Base-by-base conservation (phyloP, 2,797 vertebrate species). In the Xerus rutilus region DNA sequence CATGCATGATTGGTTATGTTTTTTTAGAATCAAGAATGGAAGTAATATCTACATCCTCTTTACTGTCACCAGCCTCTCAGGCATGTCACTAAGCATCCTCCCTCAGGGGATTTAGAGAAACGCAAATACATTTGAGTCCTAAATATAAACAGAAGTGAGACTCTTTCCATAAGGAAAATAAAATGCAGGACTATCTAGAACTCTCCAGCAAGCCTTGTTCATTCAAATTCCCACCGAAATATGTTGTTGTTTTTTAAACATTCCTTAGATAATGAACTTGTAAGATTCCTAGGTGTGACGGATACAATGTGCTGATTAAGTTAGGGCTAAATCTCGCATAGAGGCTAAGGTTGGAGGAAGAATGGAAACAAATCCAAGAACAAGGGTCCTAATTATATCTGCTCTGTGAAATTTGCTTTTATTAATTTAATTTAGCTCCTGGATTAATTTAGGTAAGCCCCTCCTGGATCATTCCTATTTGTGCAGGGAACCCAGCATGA, bases 391-490 rank as follows among this genome's bases (percentile, higher is more conserved):
- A 76, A 59, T 70, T 67, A 11, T 43, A 35, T 28, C 76, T 0
- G 7, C 32, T 12, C n/a, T 14, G 1, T 18, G 67, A 93, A 74
- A 62, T 17, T 17, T 65, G n/a, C 67, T 77, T 73, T 64, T 62
- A 47, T 83, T 86, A 14, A 35, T 82, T 91, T 95, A 87, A 92
- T 90, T 88, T 92, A 96, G 25, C n/a, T 83, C 7, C 62, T 18
- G 85, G 74, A 92, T 97, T 94, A 92, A 86, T 84, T 54, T 69
- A 78, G 72, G 9, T 92, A 89, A 95, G 30, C 35, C 57, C 18
- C 12, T 67, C 52, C 52, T 57, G 65, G 30, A 70, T 78, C 69
- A 82, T 85, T 85, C 62, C 39, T 85, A 21, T 43, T 23, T 49
- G 35, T 7, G 11, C 45, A 47, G 84, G 62, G 28, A 78, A 32